Conservation (phyloP, 2,113 vertebrate species). For the Seriola aureovittata region DNA sequence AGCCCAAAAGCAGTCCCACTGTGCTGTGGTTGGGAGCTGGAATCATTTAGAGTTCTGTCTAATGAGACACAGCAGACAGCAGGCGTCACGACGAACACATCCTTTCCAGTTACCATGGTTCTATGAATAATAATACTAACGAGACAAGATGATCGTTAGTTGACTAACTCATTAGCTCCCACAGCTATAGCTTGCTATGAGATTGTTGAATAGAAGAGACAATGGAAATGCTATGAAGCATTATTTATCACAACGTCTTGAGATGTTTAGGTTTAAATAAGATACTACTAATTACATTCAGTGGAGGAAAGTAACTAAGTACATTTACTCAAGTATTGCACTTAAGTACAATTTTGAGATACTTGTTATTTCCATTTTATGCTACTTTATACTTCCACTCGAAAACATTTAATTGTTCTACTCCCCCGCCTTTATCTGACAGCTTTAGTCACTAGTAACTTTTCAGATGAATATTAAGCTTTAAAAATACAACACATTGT, state of each 20-base stretch:
- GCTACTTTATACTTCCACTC: no score
- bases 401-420: no score
- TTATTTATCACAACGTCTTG: background rate
- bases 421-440: no score
- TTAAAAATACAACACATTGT: no score
- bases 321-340: no score
- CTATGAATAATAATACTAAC: constrained; percentile 54
- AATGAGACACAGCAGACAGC: constrained; percentile 45
- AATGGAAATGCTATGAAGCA: background rate
- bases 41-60: constrained; percentile 17
- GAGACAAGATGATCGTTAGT: constrained; percentile 35
- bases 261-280: no score
- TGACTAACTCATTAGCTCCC: constrained; percentile 11
- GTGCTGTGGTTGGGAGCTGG: constrained; percentile 2
- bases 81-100: constrained; percentile 16
- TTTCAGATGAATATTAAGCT: no score
- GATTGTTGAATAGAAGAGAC: background rate
- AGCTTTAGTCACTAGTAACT: no score
- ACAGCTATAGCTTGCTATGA: background rate
- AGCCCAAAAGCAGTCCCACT: background rate
- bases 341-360: no score
- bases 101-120: constrained; percentile 34
- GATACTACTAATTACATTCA: no score
- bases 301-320: no score
- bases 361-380: no score